Percentiles rank a stretch among this genome's conserved stretches.
phyloP scores from a whole-genome alignment of 2,888 invertebrate species.

The Nomada lathburiana region DNA sequence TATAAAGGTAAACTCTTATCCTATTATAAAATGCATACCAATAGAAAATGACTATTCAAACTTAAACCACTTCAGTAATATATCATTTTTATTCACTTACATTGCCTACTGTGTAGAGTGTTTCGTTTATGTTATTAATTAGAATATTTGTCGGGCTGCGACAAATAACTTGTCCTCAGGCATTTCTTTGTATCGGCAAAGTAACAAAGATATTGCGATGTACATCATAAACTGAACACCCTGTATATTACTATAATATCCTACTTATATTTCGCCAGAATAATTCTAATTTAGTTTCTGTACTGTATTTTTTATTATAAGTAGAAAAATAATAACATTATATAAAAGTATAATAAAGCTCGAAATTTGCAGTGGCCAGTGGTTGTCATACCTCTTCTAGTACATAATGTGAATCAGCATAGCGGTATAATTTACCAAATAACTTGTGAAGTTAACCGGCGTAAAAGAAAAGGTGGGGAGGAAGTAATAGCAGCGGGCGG shows the following conservation, averaged over 20 bases:
- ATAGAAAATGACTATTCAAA: neutral
- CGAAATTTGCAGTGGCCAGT: slow-evolving; percentile 85
- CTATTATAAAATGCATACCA: neutral
- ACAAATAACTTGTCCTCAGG: no score
- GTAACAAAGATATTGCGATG: no score
- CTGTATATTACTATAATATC: neutral
- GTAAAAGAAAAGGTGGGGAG: slow-evolving; percentile 85
- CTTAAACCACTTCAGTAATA: no score
- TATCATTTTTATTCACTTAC: no score
- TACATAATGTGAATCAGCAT: slow-evolving; percentile 87
- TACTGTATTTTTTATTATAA: neutral
- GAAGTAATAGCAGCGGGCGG: slow-evolving; percentile 95
- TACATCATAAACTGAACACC: no score
- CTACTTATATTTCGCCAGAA: neutral
- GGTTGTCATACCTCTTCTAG: slow-evolving; percentile 87
- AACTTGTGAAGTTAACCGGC: slow-evolving; percentile 86
- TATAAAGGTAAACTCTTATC: slow-evolving; percentile 86
- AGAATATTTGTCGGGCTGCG: no score
- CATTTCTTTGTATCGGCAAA: no score
- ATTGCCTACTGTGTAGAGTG: no score
- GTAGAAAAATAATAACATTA: neutral
- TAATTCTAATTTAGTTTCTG: neutral
- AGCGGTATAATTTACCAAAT: slow-evolving; percentile 90
- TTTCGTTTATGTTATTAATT: no score
- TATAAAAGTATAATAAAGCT: neutral